Base-by-base conservation (phyloP, 2,888 invertebrate species). In the Rhagonycha lutea region DNA sequence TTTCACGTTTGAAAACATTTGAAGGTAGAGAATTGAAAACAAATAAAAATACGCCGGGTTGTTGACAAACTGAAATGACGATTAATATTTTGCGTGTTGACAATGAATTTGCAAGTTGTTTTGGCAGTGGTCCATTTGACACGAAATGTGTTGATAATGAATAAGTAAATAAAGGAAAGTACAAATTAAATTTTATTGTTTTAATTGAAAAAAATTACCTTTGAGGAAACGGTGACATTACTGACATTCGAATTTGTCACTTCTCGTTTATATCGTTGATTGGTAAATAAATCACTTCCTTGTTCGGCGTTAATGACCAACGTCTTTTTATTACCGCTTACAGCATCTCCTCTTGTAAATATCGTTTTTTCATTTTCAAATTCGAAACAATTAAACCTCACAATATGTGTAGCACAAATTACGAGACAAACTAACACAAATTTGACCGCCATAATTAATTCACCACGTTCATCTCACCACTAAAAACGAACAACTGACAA, bases 281-380 rank as follows among this genome's bases (percentile, higher is more conserved):
- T 61, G 61, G n/a, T 61, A 68, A 68, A 26, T 24, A 70, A 70
- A 65, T 69, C 71, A 60, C 62, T 72, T 75, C 68, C 75, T 29
- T 68, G 24, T 29, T 72, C 72, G n/a, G 71, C 75, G 14, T 24
- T 75, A 14, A 71, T 14, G 10, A 71, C 65, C 10, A 67, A 11
- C 9, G 72, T 69, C 28, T 61, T 72, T 68, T 2, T 28, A 23
- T 26, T 47, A 14, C 28, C 23, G 24, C 24, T 8, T 9, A 5
- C n/a, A 8, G n/a, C 23, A 3, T 65, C 24, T 4, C 26, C n/a
- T 4, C 75, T 77, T 7, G 82, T 82, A 65, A 80, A 79, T 75
- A 84, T 70, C 4, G 83, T 83, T 76, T 80, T 80, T 78, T 79
- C 72, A 61, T 79, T 78, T 74, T 81, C 79, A 69, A 77, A 72